These are phyloP conservation scores for Thamnophis elegans DNA, from an alignment of 2,797 vertebrate species.

Conservation along the genomic window DNA sequence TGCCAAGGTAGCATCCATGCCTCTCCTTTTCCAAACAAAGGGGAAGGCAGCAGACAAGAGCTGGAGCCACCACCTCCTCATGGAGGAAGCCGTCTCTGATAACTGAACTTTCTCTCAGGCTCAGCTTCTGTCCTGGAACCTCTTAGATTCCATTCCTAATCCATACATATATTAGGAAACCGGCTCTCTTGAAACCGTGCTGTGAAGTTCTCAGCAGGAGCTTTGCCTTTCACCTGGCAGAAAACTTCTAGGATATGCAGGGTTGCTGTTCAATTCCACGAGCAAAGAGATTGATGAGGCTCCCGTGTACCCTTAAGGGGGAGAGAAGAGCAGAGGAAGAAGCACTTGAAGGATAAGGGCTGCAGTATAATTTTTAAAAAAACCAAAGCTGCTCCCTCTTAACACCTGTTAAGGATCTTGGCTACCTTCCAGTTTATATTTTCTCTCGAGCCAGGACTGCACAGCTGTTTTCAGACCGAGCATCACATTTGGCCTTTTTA, in stretches of 20 bases:
- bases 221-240: not conserved
- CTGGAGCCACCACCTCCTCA: not conserved
- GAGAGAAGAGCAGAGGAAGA: not conserved
- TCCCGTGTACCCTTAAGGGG: slow-evolving; percentile 43
- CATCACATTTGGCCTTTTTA: not conserved
- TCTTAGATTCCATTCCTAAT: too few relatives aligned
- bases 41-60: not conserved
- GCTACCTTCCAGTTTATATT: not conserved
- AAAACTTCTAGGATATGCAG: not conserved
- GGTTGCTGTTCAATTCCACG: slow-evolving; percentile 46
- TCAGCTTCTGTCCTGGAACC: too few relatives aligned
- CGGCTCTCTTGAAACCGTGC: not conserved
- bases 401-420: not conserved
- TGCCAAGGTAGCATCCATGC: not conserved
- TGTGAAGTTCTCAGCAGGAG: not conserved
- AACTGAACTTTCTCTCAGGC: not conserved
- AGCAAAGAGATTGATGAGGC: slow-evolving; percentile 55
- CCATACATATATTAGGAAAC: not conserved
- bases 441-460: not conserved
- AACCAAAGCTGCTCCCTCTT: not conserved
- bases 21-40: not conserved
- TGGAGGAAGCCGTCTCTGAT: not conserved
- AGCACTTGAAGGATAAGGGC: too few relatives aligned
- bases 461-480: not conserved
- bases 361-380: not conserved